Base-by-base conservation (phyloP, 2,888 invertebrate genomes). In the Scaptomyza polygonia region DNA sequence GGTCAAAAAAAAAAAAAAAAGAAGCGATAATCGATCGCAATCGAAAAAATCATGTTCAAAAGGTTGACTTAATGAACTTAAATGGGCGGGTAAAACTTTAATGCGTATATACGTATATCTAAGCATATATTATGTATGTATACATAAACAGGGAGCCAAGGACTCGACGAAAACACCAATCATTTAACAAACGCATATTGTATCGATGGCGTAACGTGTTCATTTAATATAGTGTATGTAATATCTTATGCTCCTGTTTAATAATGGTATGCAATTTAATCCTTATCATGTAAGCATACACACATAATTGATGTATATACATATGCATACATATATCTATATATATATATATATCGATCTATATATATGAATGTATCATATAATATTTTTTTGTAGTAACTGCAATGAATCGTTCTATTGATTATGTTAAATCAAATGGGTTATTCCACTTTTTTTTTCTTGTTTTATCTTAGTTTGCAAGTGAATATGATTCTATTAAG, bases 11-110 rank as follows among this genome's bases (percentile, higher is more conserved):
- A n/a, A n/a, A n/a, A n/a, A n/a, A n/a, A 58, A 27, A 48, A 27
- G 34, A 45, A 44, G 44, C 34, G 32, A 43, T 29, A 14, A 25
- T 54, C 47, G 42, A 48, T 47, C 47, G 16, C 48, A 45, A 56
- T 40, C 34, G 34, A 49, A 36, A 25, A 57, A 34, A 32, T 45
- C 16, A 61, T 57, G 45, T 47, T 36, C 27, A 55, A 47, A 55
- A 47, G 18, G 27, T 55, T 27, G 47, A 45, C 12, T 34, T 54
- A 42, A 40, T 40, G 12, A 34, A 45, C 25, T 25, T 25, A 45
- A 54, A 11, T 42, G 40, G 18, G 25, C 44, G 44, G 44, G 45
- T 34, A 45, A 16, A 34, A 54, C 32, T 25, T 34, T 45, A 54
- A 44, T 34, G 16, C 53, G 27, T 27, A 43, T 57, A 32, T 48